Percentiles rank a stretch among this genome's conserved stretches.
Conservation (phyloP, 2,888 invertebrate genomes). For the Ephialtes manifestator region DNA sequence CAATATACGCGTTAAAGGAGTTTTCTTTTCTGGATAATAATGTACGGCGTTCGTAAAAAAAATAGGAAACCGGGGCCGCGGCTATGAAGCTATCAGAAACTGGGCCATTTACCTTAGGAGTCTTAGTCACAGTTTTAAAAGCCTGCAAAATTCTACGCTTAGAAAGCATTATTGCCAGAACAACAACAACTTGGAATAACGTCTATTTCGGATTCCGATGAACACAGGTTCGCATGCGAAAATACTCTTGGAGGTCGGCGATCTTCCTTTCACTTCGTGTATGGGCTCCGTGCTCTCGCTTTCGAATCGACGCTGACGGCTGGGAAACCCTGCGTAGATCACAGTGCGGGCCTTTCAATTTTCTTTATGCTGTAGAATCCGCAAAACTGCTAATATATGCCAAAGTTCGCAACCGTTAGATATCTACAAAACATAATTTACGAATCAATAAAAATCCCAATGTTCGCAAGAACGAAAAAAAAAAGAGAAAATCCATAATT, state of each 20-base stretch:
- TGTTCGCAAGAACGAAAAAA: too few species aligned
- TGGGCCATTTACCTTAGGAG: too few species aligned
- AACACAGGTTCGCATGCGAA: slow-evolving; percentile 2
- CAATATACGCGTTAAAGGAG: too few species aligned
- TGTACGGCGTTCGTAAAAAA: too few species aligned
- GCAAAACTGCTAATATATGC: not conserved
- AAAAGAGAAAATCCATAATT: not conserved
- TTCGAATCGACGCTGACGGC: slow-evolving; percentile 54
- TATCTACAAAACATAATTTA: not conserved
- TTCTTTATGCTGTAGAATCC: not conserved
- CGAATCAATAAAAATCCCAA: not conserved
- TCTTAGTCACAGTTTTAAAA: too few species aligned
- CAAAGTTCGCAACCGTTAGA: not conserved
- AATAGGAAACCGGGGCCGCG: too few species aligned
- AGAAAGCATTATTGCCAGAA: not conserved
- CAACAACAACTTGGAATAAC: not conserved
- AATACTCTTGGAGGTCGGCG: slow-evolving; percentile 52
- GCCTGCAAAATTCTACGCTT: not conserved
- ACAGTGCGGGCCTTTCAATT: not conserved
- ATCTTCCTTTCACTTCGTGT: slow-evolving; percentile 72
- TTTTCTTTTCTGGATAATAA: too few species aligned
- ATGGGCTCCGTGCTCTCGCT: slow-evolving; percentile 61
- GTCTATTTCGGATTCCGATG: slow-evolving; percentile 4
- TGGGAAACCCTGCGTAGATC: slow-evolving; percentile 21
- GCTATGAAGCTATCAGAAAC: too few species aligned